Evolutionary conservation across 1,140 invertebrate species (phyloP).

Genomic region (Heliconius nattereri): DNA sequence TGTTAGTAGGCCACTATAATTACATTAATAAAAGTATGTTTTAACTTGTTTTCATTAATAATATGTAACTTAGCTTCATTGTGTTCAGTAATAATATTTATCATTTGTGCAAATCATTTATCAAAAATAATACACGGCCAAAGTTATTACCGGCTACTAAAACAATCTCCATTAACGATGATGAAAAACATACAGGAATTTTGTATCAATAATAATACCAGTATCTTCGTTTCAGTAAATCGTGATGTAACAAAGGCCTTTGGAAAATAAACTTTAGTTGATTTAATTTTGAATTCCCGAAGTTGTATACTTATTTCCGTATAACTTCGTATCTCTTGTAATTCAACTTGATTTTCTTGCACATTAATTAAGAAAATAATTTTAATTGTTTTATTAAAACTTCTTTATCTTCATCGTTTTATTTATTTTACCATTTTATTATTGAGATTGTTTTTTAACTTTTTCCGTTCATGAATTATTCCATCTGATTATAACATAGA

Average conservation of each 20-base stretch:
- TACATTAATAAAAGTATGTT: not conserved
- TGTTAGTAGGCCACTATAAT: not conserved
- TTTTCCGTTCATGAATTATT: not conserved
- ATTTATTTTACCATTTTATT: not conserved
- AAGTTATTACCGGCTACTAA: not conserved
- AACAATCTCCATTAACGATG: not conserved
- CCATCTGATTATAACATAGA: not conserved
- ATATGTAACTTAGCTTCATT: not conserved
- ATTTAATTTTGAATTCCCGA: constrained; percentile 1
- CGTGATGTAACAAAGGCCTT: constrained; percentile 6
- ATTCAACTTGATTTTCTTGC: not conserved
- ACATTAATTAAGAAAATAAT: not conserved
- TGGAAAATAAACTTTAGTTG: constrained; percentile 23
- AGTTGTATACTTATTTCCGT: not conserved
- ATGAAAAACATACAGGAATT: constrained; percentile 2
- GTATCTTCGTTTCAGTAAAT: not conserved
- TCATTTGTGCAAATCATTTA: no score
- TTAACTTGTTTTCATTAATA: no score
- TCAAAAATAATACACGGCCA: not conserved
- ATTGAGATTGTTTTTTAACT: not conserved
- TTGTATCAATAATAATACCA: not conserved
- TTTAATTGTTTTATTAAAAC: not conserved
- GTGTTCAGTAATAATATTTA: not conserved
- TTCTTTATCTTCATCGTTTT: not conserved
- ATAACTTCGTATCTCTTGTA: constrained; percentile 1